phyloP scores from a whole-genome alignment of 2,888 invertebrate genomes.

The Caenorhabditis sp. region DNA sequence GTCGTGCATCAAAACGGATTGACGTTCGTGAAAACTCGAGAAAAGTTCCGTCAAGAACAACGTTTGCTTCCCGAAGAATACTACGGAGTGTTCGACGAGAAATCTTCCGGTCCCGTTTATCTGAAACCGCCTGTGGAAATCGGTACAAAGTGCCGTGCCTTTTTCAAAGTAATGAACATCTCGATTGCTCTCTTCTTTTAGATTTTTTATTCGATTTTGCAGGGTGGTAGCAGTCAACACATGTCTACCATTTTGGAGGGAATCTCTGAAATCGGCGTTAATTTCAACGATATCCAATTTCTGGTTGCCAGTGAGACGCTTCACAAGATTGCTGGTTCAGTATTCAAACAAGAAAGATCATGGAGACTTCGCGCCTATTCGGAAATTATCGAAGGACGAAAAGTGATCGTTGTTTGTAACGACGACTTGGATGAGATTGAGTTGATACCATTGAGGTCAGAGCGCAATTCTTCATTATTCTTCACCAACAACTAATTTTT shows the following conservation, averaged over 20 bases:
- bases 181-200: neutral
- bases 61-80: slow-evolving; percentile 11
- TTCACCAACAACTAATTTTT: too few species aligned
- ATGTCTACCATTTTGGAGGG: slow-evolving; percentile 44
- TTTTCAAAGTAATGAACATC: slow-evolving; percentile 3
- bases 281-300: slow-evolving; percentile 2
- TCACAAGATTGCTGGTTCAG: slow-evolving; percentile 33
- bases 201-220: too few species aligned
- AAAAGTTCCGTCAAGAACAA: neutral
- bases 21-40: slow-evolving; percentile 15
- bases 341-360: slow-evolving; percentile 23
- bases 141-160: neutral
- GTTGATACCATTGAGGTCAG: neutral
- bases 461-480: neutral
- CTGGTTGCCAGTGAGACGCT: slow-evolving; percentile 35
- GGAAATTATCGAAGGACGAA: slow-evolving; percentile 4
- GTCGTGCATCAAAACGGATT: neutral
- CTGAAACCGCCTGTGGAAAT: neutral
- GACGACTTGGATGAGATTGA: slow-evolving; percentile 37
- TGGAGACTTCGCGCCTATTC: slow-evolving; percentile 35
- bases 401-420: slow-evolving; percentile 39
- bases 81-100: slow-evolving; percentile 7
- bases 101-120: neutral
- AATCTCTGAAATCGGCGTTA: neutral
- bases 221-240: slow-evolving; percentile 47